Percentiles rank a stretch among this genome's conserved stretches.
phyloP scores from a whole-genome alignment of 2,888 invertebrate genomes.

The Meghimatium bilineatum region DNA sequence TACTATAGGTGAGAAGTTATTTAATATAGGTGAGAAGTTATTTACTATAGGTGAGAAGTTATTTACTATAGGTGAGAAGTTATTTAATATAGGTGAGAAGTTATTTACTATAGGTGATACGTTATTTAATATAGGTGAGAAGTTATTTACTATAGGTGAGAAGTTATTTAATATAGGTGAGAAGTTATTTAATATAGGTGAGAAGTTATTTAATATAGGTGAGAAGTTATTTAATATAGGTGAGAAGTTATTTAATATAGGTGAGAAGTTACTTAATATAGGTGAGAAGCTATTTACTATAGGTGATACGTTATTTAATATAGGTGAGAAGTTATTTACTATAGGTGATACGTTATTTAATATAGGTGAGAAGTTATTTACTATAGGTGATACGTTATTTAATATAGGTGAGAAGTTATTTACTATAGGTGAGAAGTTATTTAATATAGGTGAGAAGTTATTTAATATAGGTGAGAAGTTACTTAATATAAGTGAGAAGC shows the following conservation, averaged over 20 bases:
- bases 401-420: neutral
- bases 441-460: neutral
- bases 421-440: neutral
- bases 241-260: neutral
- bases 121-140: too few relatives aligned
- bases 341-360: neutral
- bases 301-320: neutral
- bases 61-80: too few relatives aligned
- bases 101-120: too few relatives aligned
- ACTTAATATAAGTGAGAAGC: neutral
- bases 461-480: neutral
- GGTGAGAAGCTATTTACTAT: neutral
- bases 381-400: neutral
- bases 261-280: neutral
- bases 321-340: neutral
- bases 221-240: neutral
- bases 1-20: too few relatives aligned
- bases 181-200: neutral
- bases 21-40: too few relatives aligned
- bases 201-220: neutral
- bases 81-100: too few relatives aligned
- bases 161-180: too few relatives aligned
- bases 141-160: too few relatives aligned
- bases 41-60: too few relatives aligned
- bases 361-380: neutral